Evolutionary conservation across 2,888 invertebrate genomes (phyloP).

Genomic region (Drosophila prostipennis): DNA sequence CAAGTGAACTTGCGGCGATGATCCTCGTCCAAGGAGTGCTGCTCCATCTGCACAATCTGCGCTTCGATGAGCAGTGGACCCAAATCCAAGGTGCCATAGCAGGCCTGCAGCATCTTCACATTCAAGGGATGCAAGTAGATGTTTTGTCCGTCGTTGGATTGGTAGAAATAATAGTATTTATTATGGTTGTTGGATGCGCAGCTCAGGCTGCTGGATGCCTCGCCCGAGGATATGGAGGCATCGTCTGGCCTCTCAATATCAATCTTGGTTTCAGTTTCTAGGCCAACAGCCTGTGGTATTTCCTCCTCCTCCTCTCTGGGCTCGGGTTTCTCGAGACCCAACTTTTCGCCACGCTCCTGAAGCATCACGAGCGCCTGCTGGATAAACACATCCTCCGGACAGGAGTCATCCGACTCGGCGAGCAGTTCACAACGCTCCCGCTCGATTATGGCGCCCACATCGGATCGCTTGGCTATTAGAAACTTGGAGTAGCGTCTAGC

Average conservation of each 20-base stretch:
- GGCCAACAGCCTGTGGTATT: neutral
- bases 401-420: slow-evolving; percentile 88
- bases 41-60: slow-evolving; percentile 94
- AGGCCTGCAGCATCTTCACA: slow-evolving; percentile 93
- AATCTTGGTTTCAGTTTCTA: slow-evolving; percentile 30
- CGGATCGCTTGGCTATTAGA: slow-evolving; percentile 88
- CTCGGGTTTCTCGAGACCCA: slow-evolving; percentile 66
- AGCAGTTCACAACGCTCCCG: slow-evolving; percentile 89
- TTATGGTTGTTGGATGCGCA: slow-evolving; percentile 83
- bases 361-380: slow-evolving; percentile 92
- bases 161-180: slow-evolving; percentile 83
- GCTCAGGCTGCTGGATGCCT: slow-evolving; percentile 51
- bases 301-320: slow-evolving; percentile 34
- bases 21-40: slow-evolving; percentile 93
- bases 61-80: slow-evolving; percentile 91
- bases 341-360: slow-evolving; percentile 74
- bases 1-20: slow-evolving; percentile 90
- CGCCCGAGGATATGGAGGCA: slow-evolving; percentile 63
- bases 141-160: slow-evolving; percentile 96
- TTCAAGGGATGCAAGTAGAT: slow-evolving; percentile 96
- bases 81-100: slow-evolving; percentile 92
- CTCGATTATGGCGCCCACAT: slow-evolving; percentile 89
- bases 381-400: slow-evolving; percentile 93
- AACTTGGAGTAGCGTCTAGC: slow-evolving; percentile 88
- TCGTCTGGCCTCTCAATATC: slow-evolving; percentile 62